Evolutionary conservation across 2,797 vertebrate genomes (phyloP).

Genomic region (Gallinago solitaria): DNA sequence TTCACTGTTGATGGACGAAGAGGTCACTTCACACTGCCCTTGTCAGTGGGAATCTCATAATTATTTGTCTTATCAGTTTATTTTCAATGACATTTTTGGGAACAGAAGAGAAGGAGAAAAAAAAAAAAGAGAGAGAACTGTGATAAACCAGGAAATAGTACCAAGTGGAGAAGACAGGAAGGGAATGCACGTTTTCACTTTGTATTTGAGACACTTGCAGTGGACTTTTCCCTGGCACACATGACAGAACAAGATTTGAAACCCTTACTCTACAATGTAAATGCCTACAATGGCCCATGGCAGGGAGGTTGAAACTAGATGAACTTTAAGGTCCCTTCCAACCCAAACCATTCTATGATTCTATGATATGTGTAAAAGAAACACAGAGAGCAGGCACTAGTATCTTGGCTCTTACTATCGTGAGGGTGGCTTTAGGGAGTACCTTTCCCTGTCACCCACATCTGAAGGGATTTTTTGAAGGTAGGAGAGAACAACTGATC

Average conservation of each 20-base stretch:
- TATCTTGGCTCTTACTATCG: background rate
- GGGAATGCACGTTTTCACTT: background rate
- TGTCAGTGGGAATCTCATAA: background rate
- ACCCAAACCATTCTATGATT: too few relatives aligned
- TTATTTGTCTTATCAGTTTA: slow-evolving; percentile 14
- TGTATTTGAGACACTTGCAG: background rate
- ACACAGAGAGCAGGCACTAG: too few relatives aligned
- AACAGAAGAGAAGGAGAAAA: background rate
- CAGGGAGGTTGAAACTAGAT: too few relatives aligned
- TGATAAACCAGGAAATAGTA: slow-evolving; percentile 21
- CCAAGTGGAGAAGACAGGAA: background rate
- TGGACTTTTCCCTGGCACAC: background rate
- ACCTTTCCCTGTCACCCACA: background rate
- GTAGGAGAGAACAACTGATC: background rate
- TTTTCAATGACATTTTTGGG: background rate
- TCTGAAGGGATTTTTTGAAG: background rate
- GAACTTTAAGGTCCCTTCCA: too few relatives aligned
- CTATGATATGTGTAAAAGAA: background rate
- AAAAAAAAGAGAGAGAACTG: background rate
- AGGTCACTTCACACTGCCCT: background rate
- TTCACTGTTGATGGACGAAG: accelerated
- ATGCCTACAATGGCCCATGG: background rate
- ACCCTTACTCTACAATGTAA: background rate
- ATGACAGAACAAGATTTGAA: background rate
- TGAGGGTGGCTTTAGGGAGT: background rate